phyloP scores from a whole-genome alignment of 2,797 vertebrate genomes.

The Onychomys arenicola region DNA sequence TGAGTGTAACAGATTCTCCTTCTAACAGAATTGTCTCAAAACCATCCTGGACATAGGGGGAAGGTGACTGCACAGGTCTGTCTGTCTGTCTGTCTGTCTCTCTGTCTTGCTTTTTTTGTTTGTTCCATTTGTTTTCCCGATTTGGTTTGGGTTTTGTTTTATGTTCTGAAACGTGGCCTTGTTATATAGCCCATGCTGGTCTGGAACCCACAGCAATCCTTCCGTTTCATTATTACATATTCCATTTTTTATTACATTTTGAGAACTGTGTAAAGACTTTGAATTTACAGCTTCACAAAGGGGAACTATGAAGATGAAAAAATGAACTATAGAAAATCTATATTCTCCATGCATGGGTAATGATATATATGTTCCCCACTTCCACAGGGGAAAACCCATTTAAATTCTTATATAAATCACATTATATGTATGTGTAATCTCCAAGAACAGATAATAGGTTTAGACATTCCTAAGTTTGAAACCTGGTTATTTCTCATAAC shows the following conservation, averaged over 20 bases:
- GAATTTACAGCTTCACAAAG: background rate
- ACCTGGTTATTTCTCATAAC: background rate
- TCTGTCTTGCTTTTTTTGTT: background rate
- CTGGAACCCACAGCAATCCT: background rate
- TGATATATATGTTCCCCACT: background rate
- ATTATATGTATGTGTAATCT: background rate
- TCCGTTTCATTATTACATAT: background rate
- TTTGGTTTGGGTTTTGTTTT: background rate
- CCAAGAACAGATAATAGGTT: background rate
- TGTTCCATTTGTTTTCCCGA: background rate
- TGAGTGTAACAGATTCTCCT: background rate
- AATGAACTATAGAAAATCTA: background rate
- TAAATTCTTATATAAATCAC: background rate
- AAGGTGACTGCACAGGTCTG: background rate
- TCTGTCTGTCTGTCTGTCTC: background rate
- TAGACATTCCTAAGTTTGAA: background rate
- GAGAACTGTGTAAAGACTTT: background rate
- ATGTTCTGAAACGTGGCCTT: background rate
- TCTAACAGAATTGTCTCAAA: slow-evolving; percentile 6
- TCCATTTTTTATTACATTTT: background rate
- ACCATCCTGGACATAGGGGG: background rate
- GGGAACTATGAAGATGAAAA: background rate
- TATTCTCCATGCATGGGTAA: slow-evolving; percentile 7
- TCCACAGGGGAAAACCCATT: background rate
- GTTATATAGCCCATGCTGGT: background rate